These are phyloP conservation scores for Troglohyphantes excavatus DNA, from an alignment of 2,888 invertebrate species.

Conservation along the genomic window DNA sequence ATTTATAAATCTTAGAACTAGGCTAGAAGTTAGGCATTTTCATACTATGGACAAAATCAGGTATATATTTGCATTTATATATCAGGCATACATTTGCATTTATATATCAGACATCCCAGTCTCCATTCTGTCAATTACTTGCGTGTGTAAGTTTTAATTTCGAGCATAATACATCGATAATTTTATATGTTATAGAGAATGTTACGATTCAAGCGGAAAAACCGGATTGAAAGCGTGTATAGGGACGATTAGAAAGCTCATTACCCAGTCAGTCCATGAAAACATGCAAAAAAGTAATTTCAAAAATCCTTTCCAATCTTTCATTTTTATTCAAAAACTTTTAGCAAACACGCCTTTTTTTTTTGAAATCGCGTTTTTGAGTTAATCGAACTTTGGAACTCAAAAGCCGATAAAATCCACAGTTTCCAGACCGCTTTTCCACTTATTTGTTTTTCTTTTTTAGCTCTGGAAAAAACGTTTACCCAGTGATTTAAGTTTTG, in stretches of 20 bases:
- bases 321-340: constrained; percentile 40
- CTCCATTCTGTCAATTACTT: too few relatives aligned
- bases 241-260: constrained; percentile 55
- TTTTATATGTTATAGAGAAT: neutral
- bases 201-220: neutral
- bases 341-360: constrained; percentile 4
- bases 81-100: too few relatives aligned
- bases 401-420: constrained; percentile 63
- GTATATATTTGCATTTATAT: too few relatives aligned
- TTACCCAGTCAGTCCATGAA: constrained; percentile 48
- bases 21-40: too few relatives aligned
- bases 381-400: constrained; percentile 52
- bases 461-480: constrained; percentile 15
- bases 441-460: neutral
- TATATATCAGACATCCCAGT: too few relatives aligned
- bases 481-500: constrained; percentile 55
- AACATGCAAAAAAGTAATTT: constrained; percentile 75
- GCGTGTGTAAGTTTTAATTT: neutral
- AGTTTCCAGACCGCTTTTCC: constrained; percentile 2
- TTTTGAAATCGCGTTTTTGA: constrained; percentile 16
- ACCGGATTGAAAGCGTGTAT: neutral
- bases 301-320: constrained; percentile 37
- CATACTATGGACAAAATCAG: too few relatives aligned
- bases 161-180: neutral
- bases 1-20: too few relatives aligned